phyloP scores from a whole-genome alignment of 2,888 invertebrate genomes.

The Aleiodes leptofemur region DNA sequence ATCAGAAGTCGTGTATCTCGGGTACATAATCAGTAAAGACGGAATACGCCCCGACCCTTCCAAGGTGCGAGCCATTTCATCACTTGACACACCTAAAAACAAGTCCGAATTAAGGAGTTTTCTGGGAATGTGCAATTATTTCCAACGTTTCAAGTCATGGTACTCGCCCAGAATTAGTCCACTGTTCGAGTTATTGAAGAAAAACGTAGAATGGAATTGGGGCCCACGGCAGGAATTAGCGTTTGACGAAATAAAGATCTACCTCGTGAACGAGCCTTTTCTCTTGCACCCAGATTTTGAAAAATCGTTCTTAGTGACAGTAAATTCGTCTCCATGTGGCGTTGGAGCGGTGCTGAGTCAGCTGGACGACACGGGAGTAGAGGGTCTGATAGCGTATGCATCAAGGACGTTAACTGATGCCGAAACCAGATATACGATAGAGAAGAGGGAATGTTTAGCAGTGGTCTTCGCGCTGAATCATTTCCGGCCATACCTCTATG shows the following conservation, averaged over 20 bases:
- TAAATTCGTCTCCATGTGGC: constrained; percentile 49
- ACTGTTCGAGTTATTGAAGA: constrained; percentile 38
- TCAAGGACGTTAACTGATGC: constrained; percentile 45
- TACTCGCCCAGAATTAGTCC: constrained; percentile 43
- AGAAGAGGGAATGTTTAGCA: constrained; percentile 51
- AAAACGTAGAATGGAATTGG: constrained; percentile 42
- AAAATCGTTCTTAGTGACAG: constrained; percentile 46
- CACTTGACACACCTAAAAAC: not conserved
- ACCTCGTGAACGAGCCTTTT: constrained; percentile 21
- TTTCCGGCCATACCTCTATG: constrained; percentile 52
- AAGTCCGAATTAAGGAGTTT: constrained; percentile 37
- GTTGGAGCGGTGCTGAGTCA: constrained; percentile 51
- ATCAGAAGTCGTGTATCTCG: constrained; percentile 17
- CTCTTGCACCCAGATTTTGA: constrained; percentile 47
- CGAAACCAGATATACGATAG: constrained; percentile 45
- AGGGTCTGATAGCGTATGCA: constrained; percentile 50
- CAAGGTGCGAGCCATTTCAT: not conserved
- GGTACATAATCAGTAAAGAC: constrained; percentile 16
- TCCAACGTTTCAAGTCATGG: constrained; percentile 21
- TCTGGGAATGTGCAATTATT: constrained; percentile 40
- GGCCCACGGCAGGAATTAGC: constrained; percentile 30
- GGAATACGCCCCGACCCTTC: constrained; percentile 17
- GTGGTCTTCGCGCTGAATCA: constrained; percentile 48
- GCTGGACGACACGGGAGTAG: constrained; percentile 25
- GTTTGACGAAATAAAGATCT: constrained; percentile 23